A percentile compares a stretch with the other conserved stretches of the same genome.
Conservation (phyloP, 2,113 vertebrate species). For the Plotosus lineatus region DNA sequence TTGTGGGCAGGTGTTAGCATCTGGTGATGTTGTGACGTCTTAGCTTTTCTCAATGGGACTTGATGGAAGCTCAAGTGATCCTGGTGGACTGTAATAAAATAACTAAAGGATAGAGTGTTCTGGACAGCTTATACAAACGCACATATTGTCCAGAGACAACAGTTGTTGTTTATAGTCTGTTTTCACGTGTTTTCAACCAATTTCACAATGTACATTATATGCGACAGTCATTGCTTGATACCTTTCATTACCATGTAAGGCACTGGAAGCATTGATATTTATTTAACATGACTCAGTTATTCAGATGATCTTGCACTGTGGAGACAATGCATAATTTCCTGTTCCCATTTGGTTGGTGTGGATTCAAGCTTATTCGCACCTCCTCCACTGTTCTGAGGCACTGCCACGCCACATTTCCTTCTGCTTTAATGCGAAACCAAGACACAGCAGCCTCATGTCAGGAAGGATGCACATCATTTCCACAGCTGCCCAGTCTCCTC, state of each 20-base stretch:
- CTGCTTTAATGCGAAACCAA: constrained; percentile 39
- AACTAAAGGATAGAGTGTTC: neutral
- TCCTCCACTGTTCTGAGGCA: constrained; percentile 25
- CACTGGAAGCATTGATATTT: neutral
- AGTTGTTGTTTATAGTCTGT: neutral
- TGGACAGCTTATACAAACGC: neutral
- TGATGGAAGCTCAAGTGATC: neutral
- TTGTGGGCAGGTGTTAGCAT: constrained; percentile 37
- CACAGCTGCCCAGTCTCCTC: constrained; percentile 34
- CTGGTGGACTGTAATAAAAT: constrained; percentile 8
- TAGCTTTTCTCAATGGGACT: neutral
- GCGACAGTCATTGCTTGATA: neutral
- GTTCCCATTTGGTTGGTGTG: constrained; percentile 16
- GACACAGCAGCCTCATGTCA: constrained; percentile 49
- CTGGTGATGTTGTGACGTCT: neutral
- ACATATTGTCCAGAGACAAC: neutral
- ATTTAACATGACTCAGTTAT: constrained; percentile 23
- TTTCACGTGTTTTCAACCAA: neutral
- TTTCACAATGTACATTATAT: neutral
- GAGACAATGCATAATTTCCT: constrained; percentile 25
- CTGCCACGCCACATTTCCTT: constrained; percentile 46
- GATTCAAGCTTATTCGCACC: constrained; percentile 42
- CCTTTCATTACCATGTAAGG: neutral
- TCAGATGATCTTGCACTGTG: constrained; percentile 18
- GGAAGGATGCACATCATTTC: constrained; percentile 45